phyloP scores from a whole-genome alignment of 2,888 invertebrate species.

The Amphimallon solstitiale region DNA sequence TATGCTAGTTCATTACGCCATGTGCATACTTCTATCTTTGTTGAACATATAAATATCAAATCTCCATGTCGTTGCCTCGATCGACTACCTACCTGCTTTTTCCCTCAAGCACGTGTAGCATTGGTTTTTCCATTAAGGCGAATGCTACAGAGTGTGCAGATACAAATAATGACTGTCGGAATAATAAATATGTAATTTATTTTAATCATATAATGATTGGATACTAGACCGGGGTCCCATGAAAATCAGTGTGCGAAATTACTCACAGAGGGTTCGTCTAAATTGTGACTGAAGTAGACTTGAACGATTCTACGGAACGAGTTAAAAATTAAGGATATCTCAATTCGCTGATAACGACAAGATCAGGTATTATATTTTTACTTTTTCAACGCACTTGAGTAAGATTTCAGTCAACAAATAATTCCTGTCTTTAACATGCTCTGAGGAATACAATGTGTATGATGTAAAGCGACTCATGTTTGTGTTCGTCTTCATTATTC shows the following conservation, averaged over 20 bases:
- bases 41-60: too few species aligned
- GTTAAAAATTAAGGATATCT: not conserved
- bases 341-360: not conserved
- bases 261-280: conserved; percentile 15
- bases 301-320: not conserved
- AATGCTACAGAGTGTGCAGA: not conserved
- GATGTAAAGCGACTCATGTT: too few species aligned
- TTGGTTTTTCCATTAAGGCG: conserved; percentile 4
- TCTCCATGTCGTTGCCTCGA: too few species aligned
- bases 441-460: too few species aligned
- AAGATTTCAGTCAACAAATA: not conserved
- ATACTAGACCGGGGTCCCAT: conserved; percentile 19
- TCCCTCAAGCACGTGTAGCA: conserved; percentile 13
- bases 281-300: not conserved
- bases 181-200: conserved; percentile 24
- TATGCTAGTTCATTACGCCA: too few species aligned
- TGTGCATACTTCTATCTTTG: too few species aligned
- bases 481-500: too few species aligned
- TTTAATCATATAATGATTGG: conserved; percentile 30
- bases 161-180: not conserved
- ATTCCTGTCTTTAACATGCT: too few species aligned
- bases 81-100: not conserved
- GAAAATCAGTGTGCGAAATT: conserved; percentile 34
- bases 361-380: not conserved
- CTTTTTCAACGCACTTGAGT: not conserved